Evolutionary conservation across 2,888 invertebrate genomes (phyloP).

Genomic region (Orchesella flavescens): DNA sequence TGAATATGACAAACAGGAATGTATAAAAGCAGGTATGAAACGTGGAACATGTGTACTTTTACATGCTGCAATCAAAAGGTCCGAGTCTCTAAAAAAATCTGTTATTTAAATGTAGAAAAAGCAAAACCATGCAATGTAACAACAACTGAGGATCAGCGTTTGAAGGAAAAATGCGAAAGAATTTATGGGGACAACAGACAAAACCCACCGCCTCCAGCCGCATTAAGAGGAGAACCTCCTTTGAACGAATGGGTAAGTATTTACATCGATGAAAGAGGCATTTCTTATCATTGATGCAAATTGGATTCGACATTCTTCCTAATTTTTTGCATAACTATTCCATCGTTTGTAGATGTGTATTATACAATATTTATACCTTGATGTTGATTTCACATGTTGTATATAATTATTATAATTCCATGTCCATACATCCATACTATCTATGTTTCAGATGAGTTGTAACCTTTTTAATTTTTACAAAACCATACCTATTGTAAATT

Average conservation of each 20-base stretch:
- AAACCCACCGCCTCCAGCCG: conserved; percentile 26
- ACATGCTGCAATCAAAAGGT: too few relatives aligned
- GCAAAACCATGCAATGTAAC: conserved; percentile 68
- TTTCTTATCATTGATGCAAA: background rate
- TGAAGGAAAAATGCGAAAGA: conserved; percentile 41
- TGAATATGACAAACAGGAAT: conserved; percentile 67
- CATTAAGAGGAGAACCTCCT: conserved; percentile 20
- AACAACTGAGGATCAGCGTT: conserved; percentile 29
- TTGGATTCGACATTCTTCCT: background rate
- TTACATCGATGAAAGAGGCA: background rate
- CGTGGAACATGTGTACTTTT: background rate
- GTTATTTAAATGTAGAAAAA: conserved; percentile 26
- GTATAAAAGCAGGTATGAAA: conserved; percentile 66
- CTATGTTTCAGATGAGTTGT: too few relatives aligned
- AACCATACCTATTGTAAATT: background rate
- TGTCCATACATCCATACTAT: too few relatives aligned
- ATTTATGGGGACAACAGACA: background rate
- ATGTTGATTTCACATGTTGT: background rate
- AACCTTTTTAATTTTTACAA: too few relatives aligned
- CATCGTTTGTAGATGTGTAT: background rate
- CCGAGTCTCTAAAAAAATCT: background rate
- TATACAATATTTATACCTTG: background rate
- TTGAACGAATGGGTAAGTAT: conserved; percentile 48
- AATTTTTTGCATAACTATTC: background rate
- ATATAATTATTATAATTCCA: background rate